A percentile compares a stretch with the other conserved stretches of the same genome.
phyloP scores from a whole-genome alignment of 1,140 invertebrate species.

The Asobara japonica region DNA sequence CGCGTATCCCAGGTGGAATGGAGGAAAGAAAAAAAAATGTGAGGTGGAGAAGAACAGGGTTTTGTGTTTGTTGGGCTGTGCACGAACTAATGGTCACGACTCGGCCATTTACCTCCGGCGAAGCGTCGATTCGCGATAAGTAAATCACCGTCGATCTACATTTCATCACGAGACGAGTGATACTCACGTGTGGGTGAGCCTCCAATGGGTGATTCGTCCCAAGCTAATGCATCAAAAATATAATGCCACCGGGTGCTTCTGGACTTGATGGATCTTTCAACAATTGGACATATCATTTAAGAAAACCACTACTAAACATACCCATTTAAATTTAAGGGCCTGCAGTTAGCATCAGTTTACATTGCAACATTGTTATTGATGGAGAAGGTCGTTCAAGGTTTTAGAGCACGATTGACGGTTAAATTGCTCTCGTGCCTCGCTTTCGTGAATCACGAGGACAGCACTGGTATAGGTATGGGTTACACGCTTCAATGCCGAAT shows the following conservation, averaged over 20 bases:
- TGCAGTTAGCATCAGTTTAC: not conserved
- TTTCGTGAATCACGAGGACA: slow-evolving; percentile 29
- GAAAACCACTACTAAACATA: slow-evolving; percentile 5
- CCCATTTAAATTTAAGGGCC: slow-evolving; percentile 10
- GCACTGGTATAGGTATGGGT: slow-evolving; percentile 3
- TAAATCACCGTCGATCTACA: slow-evolving; percentile 65
- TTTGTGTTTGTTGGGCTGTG: slow-evolving; percentile 22
- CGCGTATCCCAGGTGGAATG: not conserved
- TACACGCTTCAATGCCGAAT: slow-evolving; percentile 24
- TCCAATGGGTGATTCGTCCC: not conserved
- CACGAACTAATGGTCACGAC: slow-evolving; percentile 66
- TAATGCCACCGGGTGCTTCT: not conserved
- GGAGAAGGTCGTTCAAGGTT: slow-evolving; percentile 26
- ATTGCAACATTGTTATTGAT: not conserved
- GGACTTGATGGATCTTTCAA: not conserved
- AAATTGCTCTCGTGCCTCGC: slow-evolving; percentile 15
- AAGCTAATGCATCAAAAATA: not conserved
- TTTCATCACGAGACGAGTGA: slow-evolving; percentile 50
- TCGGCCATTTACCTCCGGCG: slow-evolving; percentile 67
- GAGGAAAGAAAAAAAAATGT: too few relatives aligned
- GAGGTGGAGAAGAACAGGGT: slow-evolving; percentile 9
- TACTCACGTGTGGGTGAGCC: slow-evolving; percentile 13
- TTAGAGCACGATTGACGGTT: not conserved
- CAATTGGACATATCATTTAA: not conserved
- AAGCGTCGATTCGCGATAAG: slow-evolving; percentile 65